Percentiles rank a stretch among this genome's conserved stretches.
Evolutionary conservation across 2,888 invertebrate genomes (phyloP).

Genomic region (Camponotus fellah): DNA sequence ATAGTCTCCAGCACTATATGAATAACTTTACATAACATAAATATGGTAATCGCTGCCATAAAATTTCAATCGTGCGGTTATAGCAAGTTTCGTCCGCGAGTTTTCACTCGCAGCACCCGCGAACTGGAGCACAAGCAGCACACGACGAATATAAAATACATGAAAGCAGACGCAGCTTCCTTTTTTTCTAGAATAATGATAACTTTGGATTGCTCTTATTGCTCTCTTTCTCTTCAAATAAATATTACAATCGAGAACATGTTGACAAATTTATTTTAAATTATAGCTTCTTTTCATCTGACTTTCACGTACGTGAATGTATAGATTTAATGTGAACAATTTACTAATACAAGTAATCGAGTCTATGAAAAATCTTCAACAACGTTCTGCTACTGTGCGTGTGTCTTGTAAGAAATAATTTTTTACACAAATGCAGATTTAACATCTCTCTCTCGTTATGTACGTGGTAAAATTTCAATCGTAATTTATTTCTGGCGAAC

Average conservation of each 20-base stretch:
- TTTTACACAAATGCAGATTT: slow-evolving; percentile 18
- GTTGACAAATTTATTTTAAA: neutral
- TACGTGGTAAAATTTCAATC: slow-evolving; percentile 39
- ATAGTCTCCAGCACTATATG: slow-evolving; percentile 57
- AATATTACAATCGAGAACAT: slow-evolving; percentile 11
- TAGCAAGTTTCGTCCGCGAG: slow-evolving; percentile 46
- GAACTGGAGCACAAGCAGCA: slow-evolving; percentile 44
- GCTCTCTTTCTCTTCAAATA: neutral
- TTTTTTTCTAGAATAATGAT: slow-evolving; percentile 27
- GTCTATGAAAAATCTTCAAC: neutral
- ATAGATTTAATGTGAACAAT: neutral
- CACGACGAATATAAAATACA: slow-evolving; percentile 54
- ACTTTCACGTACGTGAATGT: neutral
- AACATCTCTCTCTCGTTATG: neutral
- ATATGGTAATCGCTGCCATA: slow-evolving; percentile 56
- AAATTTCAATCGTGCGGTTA: slow-evolving; percentile 57
- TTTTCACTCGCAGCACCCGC: slow-evolving; percentile 47
- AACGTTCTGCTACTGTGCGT: neutral
- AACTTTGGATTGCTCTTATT: slow-evolving; percentile 34
- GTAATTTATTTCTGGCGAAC: slow-evolving; percentile 29
- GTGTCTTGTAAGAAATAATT: neutral
- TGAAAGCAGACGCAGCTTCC: slow-evolving; percentile 10
- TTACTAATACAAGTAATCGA: neutral
- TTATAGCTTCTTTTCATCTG: neutral
- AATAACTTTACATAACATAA: slow-evolving; percentile 57